These are phyloP conservation scores for Exephanes ischioxanthus DNA, from an alignment of 2,888 invertebrate species.

Conservation along the genomic window DNA sequence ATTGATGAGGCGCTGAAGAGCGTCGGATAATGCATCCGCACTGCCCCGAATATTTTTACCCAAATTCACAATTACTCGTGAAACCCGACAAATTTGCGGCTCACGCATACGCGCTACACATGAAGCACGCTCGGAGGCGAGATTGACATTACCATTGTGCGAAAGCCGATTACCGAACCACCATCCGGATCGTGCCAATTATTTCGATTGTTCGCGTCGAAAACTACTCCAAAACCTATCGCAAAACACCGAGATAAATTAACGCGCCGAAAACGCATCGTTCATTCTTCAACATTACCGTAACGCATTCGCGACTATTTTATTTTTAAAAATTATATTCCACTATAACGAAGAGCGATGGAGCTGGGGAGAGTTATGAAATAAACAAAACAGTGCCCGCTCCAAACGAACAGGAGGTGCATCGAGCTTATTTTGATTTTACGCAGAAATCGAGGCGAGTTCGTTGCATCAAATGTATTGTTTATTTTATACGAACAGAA, in stretches of 20 bases:
- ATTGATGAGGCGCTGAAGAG: not conserved
- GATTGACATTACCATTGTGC: slow-evolving; percentile 46
- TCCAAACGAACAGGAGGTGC: not conserved
- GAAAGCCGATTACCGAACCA: slow-evolving; percentile 36
- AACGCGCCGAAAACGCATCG: slow-evolving; percentile 1
- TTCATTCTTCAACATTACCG: slow-evolving; percentile 27
- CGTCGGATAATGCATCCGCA: slow-evolving; percentile 19
- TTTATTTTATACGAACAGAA: not conserved
- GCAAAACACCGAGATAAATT: slow-evolving; percentile 29
- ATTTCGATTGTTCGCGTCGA: slow-evolving; percentile 27
- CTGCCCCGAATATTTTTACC: not conserved
- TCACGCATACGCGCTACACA: not conserved
- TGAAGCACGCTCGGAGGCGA: slow-evolving; percentile 24
- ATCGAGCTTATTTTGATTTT: not conserved
- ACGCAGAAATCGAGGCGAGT: not conserved
- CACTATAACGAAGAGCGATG: not conserved
- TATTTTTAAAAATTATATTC: not conserved
- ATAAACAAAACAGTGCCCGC: not conserved
- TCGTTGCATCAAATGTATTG: not conserved
- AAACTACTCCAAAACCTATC: slow-evolving; percentile 20
- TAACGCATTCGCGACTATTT: not conserved
- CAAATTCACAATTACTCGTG: slow-evolving; percentile 6
- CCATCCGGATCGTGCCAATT: slow-evolving; percentile 8
- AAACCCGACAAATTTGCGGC: slow-evolving; percentile 23
- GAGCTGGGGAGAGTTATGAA: not conserved